phyloP scores from a whole-genome alignment of 2,797 vertebrate species.

The Chelon labrosus region DNA sequence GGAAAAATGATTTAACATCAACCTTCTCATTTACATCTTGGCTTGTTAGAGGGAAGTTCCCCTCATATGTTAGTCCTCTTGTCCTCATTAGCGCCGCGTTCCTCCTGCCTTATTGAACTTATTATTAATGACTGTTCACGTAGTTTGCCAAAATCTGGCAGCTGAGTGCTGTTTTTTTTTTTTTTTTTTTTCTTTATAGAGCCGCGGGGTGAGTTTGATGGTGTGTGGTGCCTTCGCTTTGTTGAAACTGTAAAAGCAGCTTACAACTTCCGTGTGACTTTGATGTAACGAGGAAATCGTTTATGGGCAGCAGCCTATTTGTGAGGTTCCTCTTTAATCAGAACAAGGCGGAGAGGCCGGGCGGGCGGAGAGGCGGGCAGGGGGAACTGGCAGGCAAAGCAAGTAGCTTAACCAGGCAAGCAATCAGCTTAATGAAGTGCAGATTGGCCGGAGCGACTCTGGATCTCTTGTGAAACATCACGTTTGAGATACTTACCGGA shows the following conservation, averaged over 20 bases:
- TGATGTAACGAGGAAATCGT: constrained; percentile 82
- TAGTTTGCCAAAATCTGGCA: constrained; percentile 3
- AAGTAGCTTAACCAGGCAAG: constrained; percentile 50
- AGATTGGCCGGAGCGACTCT: constrained; percentile 61
- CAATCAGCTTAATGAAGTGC: constrained; percentile 80
- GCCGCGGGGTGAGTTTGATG: constrained; percentile 32
- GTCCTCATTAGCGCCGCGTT: constrained; percentile 18
- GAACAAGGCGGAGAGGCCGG: constrained; percentile 61
- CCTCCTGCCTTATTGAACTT: constrained; percentile 51
- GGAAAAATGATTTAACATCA: background rate
- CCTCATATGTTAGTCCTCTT: constrained; percentile 9
- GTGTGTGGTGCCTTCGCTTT: constrained; percentile 47
- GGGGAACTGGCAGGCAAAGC: constrained; percentile 41
- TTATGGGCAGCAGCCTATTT: constrained; percentile 76
- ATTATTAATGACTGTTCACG: constrained; percentile 24
- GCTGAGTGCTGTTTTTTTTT: background rate
- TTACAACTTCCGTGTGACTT: constrained; percentile 82
- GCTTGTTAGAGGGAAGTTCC: background rate
- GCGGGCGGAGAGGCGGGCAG: constrained; percentile 27
- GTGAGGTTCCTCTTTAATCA: constrained; percentile 81
- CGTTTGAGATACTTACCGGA: constrained; percentile 30
- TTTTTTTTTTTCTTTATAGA: background rate
- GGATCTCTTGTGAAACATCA: constrained; percentile 44
- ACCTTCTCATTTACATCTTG: background rate
- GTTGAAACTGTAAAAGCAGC: constrained; percentile 59